Evolutionary conservation across 2,888 invertebrate genomes (phyloP).

Genomic region (Sarcophaga rosellei): DNA sequence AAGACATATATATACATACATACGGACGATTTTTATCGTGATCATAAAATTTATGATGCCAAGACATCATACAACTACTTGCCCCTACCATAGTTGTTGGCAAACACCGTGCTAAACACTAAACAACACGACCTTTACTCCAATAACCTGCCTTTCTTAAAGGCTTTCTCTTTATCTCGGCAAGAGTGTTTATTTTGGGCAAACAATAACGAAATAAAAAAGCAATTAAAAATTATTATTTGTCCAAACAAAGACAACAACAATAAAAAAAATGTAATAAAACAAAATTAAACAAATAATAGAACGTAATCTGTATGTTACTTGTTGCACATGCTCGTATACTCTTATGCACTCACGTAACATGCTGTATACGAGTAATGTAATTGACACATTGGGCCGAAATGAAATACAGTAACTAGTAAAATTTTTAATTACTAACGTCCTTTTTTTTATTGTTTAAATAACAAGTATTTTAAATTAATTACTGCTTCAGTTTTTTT

Average conservation of each 20-base stretch:
- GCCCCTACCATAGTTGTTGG: neutral
- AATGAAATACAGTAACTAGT: slow-evolving; percentile 24
- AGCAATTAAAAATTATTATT: neutral
- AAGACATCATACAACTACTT: neutral
- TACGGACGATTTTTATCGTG: neutral
- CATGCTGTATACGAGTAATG: neutral
- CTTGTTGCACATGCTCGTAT: no score
- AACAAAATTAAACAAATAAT: neutral
- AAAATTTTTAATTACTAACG: neutral
- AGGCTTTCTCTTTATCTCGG: neutral
- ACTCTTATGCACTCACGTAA: neutral
- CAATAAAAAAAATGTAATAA: neutral
- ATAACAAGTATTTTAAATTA: slow-evolving; percentile 1
- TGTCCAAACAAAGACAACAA: neutral
- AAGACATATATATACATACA: neutral
- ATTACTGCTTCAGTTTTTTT: slow-evolving; percentile 4
- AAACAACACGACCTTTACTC: no score
- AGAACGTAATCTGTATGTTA: neutral
- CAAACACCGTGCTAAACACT: neutral
- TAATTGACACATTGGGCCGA: neutral
- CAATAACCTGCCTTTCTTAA: no score
- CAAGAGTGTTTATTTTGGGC: neutral
- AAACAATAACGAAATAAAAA: neutral
- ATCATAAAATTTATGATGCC: slow-evolving; percentile 14
- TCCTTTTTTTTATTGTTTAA: slow-evolving; percentile 16